Conservation (phyloP, 2,113 vertebrate genomes). For the Pao palembangensis region DNA sequence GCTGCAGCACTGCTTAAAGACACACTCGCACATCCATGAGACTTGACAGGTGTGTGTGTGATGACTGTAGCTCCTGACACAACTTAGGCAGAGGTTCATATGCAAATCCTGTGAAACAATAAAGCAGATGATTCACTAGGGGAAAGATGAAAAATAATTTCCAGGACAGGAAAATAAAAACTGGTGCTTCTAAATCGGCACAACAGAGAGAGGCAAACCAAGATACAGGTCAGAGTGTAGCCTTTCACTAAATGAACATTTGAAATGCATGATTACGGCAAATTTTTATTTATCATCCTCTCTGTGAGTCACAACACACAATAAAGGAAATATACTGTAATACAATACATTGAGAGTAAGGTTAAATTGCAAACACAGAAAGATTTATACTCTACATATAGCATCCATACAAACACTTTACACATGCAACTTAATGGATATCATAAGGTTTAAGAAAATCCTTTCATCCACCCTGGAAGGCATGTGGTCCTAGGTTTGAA, state of each 20-base stretch:
- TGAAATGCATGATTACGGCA: slow-evolving; percentile 41
- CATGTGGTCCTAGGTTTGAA: slow-evolving; percentile 39
- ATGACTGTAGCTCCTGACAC: slow-evolving; percentile 37
- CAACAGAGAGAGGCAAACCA: slow-evolving; percentile 32
- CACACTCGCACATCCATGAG: background rate
- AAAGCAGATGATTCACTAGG: slow-evolving; percentile 42
- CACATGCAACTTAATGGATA: slow-evolving; percentile 11
- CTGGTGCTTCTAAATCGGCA: slow-evolving; percentile 51
- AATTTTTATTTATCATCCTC: slow-evolving; percentile 22
- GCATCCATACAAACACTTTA: slow-evolving; percentile 20
- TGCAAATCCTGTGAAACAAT: slow-evolving; percentile 30
- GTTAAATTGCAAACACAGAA: slow-evolving; percentile 8
- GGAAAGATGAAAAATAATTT: slow-evolving; percentile 41
- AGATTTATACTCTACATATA: background rate
- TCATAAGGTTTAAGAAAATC: slow-evolving; percentile 49
- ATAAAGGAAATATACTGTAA: slow-evolving; percentile 25
- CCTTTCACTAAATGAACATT: slow-evolving; percentile 60
- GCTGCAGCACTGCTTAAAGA: background rate
- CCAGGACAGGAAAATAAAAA: slow-evolving; percentile 59
- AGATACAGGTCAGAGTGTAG: slow-evolving; percentile 39
- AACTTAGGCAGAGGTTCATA: slow-evolving; percentile 17
- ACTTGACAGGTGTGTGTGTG: slow-evolving; percentile 15
- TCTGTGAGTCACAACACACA: slow-evolving; percentile 47
- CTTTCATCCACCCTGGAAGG: slow-evolving; percentile 31
- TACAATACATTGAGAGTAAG: slow-evolving; percentile 8